Conservation (phyloP, 1,140 invertebrate genomes). For the Drosophila sulfurigaster region DNA sequence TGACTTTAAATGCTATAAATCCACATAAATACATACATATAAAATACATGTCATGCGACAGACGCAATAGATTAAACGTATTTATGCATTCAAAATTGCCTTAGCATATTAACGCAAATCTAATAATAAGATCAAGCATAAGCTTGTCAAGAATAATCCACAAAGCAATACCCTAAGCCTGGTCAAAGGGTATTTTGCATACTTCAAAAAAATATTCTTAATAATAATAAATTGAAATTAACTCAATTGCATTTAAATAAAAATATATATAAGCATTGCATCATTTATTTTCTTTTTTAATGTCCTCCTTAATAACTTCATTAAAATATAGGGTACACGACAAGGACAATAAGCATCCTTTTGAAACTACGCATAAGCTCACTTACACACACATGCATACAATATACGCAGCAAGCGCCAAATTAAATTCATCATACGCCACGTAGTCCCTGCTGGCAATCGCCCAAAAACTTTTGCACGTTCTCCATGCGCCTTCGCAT, state of each 20-base stretch:
- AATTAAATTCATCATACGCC: conserved; percentile 70
- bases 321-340: conserved; percentile 6
- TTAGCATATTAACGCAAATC: conserved; percentile 23
- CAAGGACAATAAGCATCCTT: conserved; percentile 23
- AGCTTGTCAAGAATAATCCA: background rate
- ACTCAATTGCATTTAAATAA: background rate
- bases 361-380: conserved; percentile 21
- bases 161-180: conserved; percentile 2
- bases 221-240: background rate
- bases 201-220: too few species aligned
- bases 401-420: conserved; percentile 15
- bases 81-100: conserved; percentile 8
- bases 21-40: background rate
- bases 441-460: conserved; percentile 43
- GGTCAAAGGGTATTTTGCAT: background rate
- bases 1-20: conserved; percentile 13
- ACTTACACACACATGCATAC: background rate
- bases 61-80: background rate
- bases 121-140: conserved; percentile 37
- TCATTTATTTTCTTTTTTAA: background rate
- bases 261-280: background rate
- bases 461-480: conserved; percentile 58
- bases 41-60: background rate
- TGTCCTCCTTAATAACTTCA: background rate
- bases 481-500: conserved; percentile 55